Base-by-base conservation (phyloP, 92 coral and sea anemone genomes). In the Palythoa caribaeorum region DNA sequence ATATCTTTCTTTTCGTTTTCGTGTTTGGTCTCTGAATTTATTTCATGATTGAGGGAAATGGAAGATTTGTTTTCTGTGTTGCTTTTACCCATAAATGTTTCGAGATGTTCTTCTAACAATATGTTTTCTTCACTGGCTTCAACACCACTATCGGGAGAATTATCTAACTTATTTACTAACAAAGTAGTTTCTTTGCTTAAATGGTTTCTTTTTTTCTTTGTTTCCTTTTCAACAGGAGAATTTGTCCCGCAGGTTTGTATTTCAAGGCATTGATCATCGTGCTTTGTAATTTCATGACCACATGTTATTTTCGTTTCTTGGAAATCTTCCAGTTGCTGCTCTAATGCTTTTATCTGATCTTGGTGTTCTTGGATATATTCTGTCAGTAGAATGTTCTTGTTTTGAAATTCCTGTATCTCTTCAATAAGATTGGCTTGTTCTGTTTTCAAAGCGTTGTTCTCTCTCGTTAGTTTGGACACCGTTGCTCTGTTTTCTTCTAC, bases 401-500 rank as follows among this genome's bases (percentile, higher is more conserved):
- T 71, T 5, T 66, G 39, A 37, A 36, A 38, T 48, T 19, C 20
- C 7, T 66, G 86, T 36, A 81, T 66, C 14, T 81, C 76, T 71
- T 81, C 40, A 21, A 28, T 44, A 47, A 81, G 76, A 21, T 66
- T 57, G 11, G 38, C 73, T 51, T 51, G 75, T 48, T 81, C 76
- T 20, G 66, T 81, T 36, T 47, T 81, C 48, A 81, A 66, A 62
- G 44, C 36, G 21, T 48, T 66, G 38, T 81, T 81, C 50, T 81
- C 86, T 6, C 75, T 55, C 17, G 36, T 66, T 20, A 66, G 73
- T 48, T 81, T 81, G 20, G 75, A 39, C 21, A 13, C 76, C 36
- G 66, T 12, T 8, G 86, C 63, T 28, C 86, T 81, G 63, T 81
- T 81, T 37, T 81, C 86, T 48, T 81, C 86, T 20, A 81, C 86